phyloP scores from a whole-genome alignment of 37 sponge, comb jelly and placozoan genomes.

The Diacarnus erythraeanus region DNA sequence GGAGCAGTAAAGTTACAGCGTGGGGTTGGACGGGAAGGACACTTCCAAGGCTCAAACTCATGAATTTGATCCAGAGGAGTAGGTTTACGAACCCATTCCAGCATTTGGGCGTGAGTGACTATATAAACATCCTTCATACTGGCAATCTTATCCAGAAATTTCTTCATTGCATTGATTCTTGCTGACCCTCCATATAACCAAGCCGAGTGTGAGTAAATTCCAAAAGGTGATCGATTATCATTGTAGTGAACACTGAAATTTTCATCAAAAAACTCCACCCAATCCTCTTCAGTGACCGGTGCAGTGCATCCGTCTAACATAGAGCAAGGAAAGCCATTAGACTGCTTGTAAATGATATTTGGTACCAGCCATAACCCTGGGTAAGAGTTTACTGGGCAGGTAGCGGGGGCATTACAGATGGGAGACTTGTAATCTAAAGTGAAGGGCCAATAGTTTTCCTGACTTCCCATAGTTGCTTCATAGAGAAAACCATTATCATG shows the following conservation, averaged over 20 bases:
- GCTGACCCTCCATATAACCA: conserved; percentile 15
- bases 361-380: conserved; percentile 59
- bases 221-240: conserved; percentile 45
- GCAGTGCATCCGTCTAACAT: conserved; percentile 38
- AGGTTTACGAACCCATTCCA: conserved; percentile 59
- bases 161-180: conserved; percentile 4
- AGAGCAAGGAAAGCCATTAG: conserved; percentile 14
- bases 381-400: conserved; percentile 46
- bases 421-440: conserved; percentile 67
- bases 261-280: conserved; percentile 35
- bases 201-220: conserved; percentile 42
- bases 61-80: conserved; percentile 36
- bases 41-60: conserved; percentile 54
- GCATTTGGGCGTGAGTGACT: conserved; percentile 50
- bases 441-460: conserved; percentile 55
- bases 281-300: conserved; percentile 34
- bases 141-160: conserved; percentile 33
- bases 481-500: conserved; percentile 39
- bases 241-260: conserved; percentile 57
- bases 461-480: conserved; percentile 48
- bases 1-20: conserved; percentile 15
- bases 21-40: conserved; percentile 26
- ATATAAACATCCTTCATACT: conserved; percentile 49
- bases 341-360: conserved; percentile 19
- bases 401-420: conserved; percentile 34